phyloP scores from a whole-genome alignment of 1,140 invertebrate species.

The Drosophila parvula region DNA sequence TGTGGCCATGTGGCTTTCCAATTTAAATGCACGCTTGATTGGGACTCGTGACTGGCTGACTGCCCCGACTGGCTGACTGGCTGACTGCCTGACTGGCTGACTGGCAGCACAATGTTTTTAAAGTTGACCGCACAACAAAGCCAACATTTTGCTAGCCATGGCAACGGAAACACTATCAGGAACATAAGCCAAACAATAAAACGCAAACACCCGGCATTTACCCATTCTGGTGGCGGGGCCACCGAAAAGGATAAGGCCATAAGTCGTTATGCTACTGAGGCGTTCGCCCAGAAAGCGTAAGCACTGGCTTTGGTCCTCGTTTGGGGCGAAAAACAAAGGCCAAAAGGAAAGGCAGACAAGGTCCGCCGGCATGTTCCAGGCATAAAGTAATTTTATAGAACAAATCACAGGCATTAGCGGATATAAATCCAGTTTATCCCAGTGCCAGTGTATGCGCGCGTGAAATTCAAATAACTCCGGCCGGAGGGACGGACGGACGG shows the following conservation, averaged over 20 bases:
- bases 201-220: slow-evolving; percentile 42
- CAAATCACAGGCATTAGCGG: slow-evolving; percentile 82
- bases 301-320: slow-evolving; percentile 36
- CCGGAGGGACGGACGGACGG: not conserved
- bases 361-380: slow-evolving; percentile 64
- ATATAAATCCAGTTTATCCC: slow-evolving; percentile 80
- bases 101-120: slow-evolving; percentile 29
- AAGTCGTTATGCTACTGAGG: slow-evolving; percentile 64
- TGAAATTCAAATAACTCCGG: slow-evolving; percentile 76
- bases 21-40: slow-evolving; percentile 56
- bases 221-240: slow-evolving; percentile 37
- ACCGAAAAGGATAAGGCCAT: slow-evolving; percentile 67
- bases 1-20: slow-evolving; percentile 57
- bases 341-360: slow-evolving; percentile 29
- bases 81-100: not conserved
- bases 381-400: slow-evolving; percentile 83
- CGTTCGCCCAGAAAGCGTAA: slow-evolving; percentile 61
- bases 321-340: slow-evolving; percentile 34
- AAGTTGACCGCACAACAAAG: slow-evolving; percentile 52
- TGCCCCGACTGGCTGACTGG: not conserved
- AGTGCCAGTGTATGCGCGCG: slow-evolving; percentile 78
- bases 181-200: slow-evolving; percentile 50
- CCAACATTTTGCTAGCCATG: slow-evolving; percentile 48
- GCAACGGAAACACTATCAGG: slow-evolving; percentile 43
- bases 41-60: slow-evolving; percentile 15